Evolutionary conservation across 2,888 invertebrate species (phyloP), one percentile per base, ranked within the genome.

Genomic region (Micropterix aruncella): DNA sequence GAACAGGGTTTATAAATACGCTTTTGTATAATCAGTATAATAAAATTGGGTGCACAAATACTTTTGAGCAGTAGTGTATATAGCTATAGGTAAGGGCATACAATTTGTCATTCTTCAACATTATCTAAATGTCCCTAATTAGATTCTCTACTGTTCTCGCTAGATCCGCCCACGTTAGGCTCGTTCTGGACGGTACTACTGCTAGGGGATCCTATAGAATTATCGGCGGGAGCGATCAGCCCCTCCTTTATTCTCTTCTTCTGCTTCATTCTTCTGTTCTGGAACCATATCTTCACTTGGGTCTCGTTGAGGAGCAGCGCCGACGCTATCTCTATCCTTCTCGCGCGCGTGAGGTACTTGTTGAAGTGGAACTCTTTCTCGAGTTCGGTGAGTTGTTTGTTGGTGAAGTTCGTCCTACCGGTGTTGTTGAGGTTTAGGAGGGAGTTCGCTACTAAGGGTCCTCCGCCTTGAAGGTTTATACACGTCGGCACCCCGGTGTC

Each of bases 281-380:
- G 97, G 62, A 97, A 97, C 96, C 96, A 96, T 54, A 96, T 95
- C 67, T 95, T 94, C 27, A 90, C 86, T 74, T 97, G 96, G 2
- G 96, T 95, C 64, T 97, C 97, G 66, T 96, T 97, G 43, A 99
- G 79, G 59, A 94, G 92, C 44, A 99, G 70, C 2, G 94, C 88
- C 2, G 92, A 89, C 1, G 99, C 99, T 53, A 99, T 99, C 68
- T 99, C 99, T 61, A 97, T 96, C 55, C 99, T 77, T 52, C 97
- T 74, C 37, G 95, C 96, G 54, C 97, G 73, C 37, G 97, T 99
- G 57, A 99, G 79, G 73, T 99, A 99, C 69, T 95, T 96, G 73
- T 96, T 96, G 70, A 95, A 97, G 65, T 97, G 97, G 70, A 97
- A 99, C 66, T 99, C 97, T 62, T 99, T 99, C 64, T 99, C 99